These are phyloP conservation scores for Corythornis cristatus DNA, from an alignment of 2,113 vertebrate genomes.

Conservation along the genomic window DNA sequence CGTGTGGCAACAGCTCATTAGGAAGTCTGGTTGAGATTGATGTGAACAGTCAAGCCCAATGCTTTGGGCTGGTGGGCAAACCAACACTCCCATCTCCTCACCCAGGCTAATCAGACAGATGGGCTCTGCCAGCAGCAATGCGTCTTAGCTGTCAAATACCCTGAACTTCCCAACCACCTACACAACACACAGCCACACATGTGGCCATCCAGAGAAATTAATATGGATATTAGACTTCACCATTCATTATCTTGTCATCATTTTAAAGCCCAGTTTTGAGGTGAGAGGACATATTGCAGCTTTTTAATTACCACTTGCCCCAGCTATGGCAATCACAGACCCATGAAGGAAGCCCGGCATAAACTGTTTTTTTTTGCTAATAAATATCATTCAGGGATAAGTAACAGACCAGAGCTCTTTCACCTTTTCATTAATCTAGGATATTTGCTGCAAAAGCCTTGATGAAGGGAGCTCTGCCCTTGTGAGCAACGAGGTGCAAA, in stretches of 20 bases:
- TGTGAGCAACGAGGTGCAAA: background rate
- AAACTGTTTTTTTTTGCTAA: slow-evolving; percentile 14
- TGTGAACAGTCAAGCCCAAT: background rate
- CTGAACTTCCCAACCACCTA: slow-evolving; percentile 3
- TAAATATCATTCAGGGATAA: slow-evolving; percentile 34
- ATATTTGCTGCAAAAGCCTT: background rate
- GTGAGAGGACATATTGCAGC: background rate
- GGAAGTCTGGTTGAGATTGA: background rate
- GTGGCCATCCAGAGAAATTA: background rate
- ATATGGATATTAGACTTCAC: background rate
- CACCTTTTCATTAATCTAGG: slow-evolving; percentile 22
- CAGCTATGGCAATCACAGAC: slow-evolving; percentile 20
- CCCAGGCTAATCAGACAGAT: background rate
- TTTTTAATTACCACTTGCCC: slow-evolving; percentile 34
- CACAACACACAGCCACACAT: background rate
- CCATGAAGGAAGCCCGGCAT: slow-evolving; percentile 6
- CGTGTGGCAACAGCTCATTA: background rate
- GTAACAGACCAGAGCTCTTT: slow-evolving; percentile 24
- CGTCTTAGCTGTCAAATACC: background rate
- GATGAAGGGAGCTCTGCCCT: background rate
- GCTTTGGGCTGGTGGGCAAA: background rate
- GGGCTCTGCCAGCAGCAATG: background rate
- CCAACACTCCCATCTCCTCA: background rate
- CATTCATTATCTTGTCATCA: background rate
- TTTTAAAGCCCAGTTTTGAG: background rate